A percentile compares a stretch with the other conserved stretches of the same genome.
Conservation (phyloP, 2,888 invertebrate species). For the Caenorhabditis panamensis region DNA sequence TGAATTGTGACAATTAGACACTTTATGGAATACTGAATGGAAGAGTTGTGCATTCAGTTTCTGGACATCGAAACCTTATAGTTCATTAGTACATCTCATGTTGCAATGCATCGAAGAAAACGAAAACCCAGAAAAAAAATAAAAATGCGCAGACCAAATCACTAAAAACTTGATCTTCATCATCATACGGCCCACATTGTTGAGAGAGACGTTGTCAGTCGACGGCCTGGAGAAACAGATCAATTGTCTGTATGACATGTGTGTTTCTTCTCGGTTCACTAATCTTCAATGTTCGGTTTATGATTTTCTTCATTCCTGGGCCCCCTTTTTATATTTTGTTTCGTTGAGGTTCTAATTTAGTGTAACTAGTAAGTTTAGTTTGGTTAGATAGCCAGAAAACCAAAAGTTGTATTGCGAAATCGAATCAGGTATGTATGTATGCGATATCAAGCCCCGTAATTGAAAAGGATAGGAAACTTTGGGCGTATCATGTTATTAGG, state of each 20-base stretch:
- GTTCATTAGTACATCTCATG: too few relatives aligned
- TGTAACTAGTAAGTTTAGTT: too few relatives aligned
- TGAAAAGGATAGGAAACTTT: too few relatives aligned
- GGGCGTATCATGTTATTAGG: conserved; percentile 35
- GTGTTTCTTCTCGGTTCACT: neutral
- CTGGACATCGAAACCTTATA: too few relatives aligned
- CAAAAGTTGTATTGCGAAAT: too few relatives aligned
- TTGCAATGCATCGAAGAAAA: too few relatives aligned
- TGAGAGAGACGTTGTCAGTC: conserved; percentile 20
- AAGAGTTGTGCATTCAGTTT: too few relatives aligned
- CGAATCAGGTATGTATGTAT: neutral
- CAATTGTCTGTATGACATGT: conserved; percentile 44
- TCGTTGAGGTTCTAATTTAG: too few relatives aligned
- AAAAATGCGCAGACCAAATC: conserved; percentile 24
- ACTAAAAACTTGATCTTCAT: conserved; percentile 54
- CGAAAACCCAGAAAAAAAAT: conserved; percentile 1
- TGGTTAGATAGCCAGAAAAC: too few relatives aligned
- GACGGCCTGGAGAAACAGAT: conserved; percentile 35
- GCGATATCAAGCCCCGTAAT: too few relatives aligned
- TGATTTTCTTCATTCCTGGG: neutral
- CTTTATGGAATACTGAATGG: neutral
- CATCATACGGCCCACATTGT: conserved; percentile 26
- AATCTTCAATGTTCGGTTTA: neutral
- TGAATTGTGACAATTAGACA: neutral
- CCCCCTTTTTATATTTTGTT: neutral